These are phyloP conservation scores for Carettochelys insculpta DNA, from an alignment of 2,113 vertebrate genomes.

Conservation along the genomic window DNA sequence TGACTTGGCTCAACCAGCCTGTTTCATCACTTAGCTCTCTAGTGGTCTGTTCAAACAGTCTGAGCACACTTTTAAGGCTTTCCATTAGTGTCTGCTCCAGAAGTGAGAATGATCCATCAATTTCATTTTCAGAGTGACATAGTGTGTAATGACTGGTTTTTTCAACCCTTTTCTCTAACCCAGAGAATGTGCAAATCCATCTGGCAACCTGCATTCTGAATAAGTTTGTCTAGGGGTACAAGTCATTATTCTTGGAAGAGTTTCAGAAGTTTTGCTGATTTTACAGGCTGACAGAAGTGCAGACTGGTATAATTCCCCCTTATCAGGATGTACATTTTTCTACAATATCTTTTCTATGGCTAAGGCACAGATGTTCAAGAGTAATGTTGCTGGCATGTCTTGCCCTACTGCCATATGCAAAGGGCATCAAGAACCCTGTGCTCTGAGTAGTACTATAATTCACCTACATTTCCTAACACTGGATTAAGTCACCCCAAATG, in stretches of 20 bases:
- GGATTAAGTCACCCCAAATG: not conserved
- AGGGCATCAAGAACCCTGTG: not conserved
- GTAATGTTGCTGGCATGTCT: not conserved
- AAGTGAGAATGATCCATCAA: constrained; percentile 5
- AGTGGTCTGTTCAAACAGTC: not conserved
- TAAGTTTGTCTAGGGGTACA: constrained; percentile 45
- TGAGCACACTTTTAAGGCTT: constrained; percentile 30
- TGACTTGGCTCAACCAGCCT: constrained; percentile 3
- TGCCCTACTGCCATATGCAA: not conserved
- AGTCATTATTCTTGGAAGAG: constrained; percentile 50
- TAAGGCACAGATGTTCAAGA: not conserved
- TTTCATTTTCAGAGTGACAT: constrained; percentile 48
- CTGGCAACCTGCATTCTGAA: constrained; percentile 57
- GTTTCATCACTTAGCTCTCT: not conserved
- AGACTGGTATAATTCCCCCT: constrained; percentile 17
- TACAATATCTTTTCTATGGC: not conserved
- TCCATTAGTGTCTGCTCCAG: constrained; percentile 32
- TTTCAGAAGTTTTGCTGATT: constrained; percentile 63
- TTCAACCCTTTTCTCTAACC: constrained; percentile 23
- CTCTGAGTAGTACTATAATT: not conserved
- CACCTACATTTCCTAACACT: not conserved
- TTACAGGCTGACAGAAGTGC: constrained; percentile 33
- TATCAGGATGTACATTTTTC: not conserved
- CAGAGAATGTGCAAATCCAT: constrained; percentile 38
- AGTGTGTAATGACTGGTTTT: constrained; percentile 30